These are phyloP conservation scores for Amphimallon solstitiale DNA, from an alignment of 2,888 invertebrate species.

Conservation along the genomic window DNA sequence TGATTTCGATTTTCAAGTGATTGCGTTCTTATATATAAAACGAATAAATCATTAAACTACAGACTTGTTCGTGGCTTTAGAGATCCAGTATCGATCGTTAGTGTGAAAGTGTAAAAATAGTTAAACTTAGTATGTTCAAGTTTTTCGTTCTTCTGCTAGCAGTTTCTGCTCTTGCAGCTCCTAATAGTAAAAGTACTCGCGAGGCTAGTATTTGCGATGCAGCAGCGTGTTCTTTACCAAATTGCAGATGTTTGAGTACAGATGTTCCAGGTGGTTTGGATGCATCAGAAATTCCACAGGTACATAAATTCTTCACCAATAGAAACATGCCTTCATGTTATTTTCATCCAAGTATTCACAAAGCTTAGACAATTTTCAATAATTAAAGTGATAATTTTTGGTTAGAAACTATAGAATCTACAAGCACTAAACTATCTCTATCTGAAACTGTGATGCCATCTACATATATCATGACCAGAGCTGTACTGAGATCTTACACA, in stretches of 20 bases:
- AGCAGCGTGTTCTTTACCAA: constrained; percentile 64
- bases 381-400: too few relatives aligned
- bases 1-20: not conserved
- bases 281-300: constrained; percentile 66
- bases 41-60: not conserved
- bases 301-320: constrained; percentile 50
- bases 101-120: not conserved
- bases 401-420: too few relatives aligned
- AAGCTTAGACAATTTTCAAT: too few relatives aligned
- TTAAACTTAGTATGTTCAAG: constrained; percentile 2
- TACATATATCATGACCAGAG: too few relatives aligned
- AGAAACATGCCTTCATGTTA: too few relatives aligned
- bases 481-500: too few relatives aligned
- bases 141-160: not conserved
- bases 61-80: not conserved
- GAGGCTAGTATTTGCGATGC: constrained; percentile 36
- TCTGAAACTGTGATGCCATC: too few relatives aligned
- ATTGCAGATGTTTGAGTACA: constrained; percentile 67
- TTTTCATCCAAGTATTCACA: too few relatives aligned
- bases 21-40: constrained; percentile 21
- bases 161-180: not conserved
- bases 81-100: not conserved
- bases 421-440: too few relatives aligned
- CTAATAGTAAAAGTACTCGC: not conserved
- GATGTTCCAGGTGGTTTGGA: constrained; percentile 64